Percentiles rank a stretch among this genome's conserved stretches.
Evolutionary conservation across 2,113 vertebrate genomes (phyloP).

Genomic region (Mystacornis crossleyi): DNA sequence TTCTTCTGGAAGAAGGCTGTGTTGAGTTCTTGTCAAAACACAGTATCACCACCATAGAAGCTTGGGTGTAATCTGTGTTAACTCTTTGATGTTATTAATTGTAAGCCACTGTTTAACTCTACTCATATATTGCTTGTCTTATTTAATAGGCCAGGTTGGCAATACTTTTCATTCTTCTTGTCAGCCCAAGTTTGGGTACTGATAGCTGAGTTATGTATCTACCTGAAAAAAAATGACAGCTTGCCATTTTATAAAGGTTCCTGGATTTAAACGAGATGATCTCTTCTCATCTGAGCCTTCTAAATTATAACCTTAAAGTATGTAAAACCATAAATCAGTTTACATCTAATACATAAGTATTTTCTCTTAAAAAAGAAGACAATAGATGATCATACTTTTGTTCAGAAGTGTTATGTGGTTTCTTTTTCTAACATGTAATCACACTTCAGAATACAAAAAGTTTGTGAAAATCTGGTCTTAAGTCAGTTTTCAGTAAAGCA

Average conservation of each 20-base stretch:
- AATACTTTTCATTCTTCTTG: neutral
- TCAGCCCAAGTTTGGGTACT: neutral
- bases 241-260: neutral
- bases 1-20: neutral
- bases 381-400: neutral
- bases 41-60: neutral
- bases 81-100: neutral
- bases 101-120: neutral
- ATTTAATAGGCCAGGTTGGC: neutral
- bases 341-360: neutral
- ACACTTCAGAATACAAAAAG: neutral
- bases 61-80: neutral
- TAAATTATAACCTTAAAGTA: neutral
- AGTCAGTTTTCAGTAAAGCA: neutral
- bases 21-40: neutral
- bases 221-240: neutral
- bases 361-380: neutral
- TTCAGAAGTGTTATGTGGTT: neutral
- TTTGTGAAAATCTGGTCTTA: neutral
- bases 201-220: neutral
- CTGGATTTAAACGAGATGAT: neutral
- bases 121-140: neutral
- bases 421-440: neutral
- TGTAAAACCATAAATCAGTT: neutral
- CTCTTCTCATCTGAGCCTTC: neutral